Evolutionary conservation across 2,888 invertebrate genomes (phyloP), one percentile per base, ranked within the genome.

Genomic region (Encarsia formosa): DNA sequence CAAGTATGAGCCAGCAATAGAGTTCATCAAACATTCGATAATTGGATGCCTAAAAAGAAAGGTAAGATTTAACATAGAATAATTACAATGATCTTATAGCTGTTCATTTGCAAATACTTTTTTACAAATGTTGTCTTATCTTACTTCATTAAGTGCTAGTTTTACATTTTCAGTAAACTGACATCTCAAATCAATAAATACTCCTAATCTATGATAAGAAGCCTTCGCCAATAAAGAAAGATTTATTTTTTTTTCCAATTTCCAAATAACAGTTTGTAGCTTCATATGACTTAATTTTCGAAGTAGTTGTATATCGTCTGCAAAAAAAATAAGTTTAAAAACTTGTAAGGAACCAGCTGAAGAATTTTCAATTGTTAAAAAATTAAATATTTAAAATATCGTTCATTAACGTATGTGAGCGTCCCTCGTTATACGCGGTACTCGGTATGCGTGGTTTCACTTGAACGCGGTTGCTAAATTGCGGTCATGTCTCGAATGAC

Each of bases 1-100:
- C 59, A 4, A 64, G 24, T 13, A 66, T 47, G 2, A 66, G 61
- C 66, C 65, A 66, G 32, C 45, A 41, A 45, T 62, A 54, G 16
- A 59, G 51, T 31, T 52, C 56, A 13, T 45, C 56, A 44, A 57
- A 63, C 19, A 58, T 47, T 15, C 46, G 48, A 37, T 52, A 18
- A 22, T 47, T 34, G 4, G 54, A 15, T 5, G 54, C 54, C 54
- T 54, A 16, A 29, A 38, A 18, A 23, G 37, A 19, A 15, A 18
- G 15, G 8, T 35, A 15, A 35, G 16, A 16, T 8, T n/a, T 13
- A n/a, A 20, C 13, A 39, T 22, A 22, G 19, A 19, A 20, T 22
- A 9, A 5, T 22, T 4, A 5, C 4, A n/a, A 19, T 11, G 3
- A 39, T 22, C n/a, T 23, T 20, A 11, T n/a, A n/a, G n/a, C n/a